phyloP scores from a whole-genome alignment of 2,113 vertebrate genomes.

The Tachysurus fulvidraco region DNA sequence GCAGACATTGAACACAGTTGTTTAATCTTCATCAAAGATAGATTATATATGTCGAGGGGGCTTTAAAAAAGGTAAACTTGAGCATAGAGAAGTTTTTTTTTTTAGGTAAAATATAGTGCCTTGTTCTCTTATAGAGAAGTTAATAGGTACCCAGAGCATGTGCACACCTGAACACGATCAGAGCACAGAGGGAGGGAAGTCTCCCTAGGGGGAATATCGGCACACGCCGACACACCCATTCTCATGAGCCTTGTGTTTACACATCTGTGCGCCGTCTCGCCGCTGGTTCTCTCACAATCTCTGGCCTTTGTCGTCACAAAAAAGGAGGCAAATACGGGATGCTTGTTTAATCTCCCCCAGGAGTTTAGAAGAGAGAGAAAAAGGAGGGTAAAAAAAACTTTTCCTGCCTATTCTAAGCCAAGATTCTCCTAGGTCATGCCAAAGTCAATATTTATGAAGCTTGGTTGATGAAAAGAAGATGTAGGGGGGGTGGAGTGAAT shows the following conservation, averaged over 20 bases:
- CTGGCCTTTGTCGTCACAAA: slow-evolving; percentile 39
- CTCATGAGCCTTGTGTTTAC: slow-evolving; percentile 37
- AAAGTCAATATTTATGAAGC: slow-evolving; percentile 48
- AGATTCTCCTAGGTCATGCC: slow-evolving; percentile 34
- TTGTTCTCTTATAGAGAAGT: background rate
- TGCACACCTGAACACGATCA: slow-evolving; percentile 42
- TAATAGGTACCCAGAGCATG: slow-evolving; percentile 27
- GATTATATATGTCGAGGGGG: slow-evolving; percentile 6
- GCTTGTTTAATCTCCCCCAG: slow-evolving; percentile 42
- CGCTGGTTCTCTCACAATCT: slow-evolving; percentile 34
- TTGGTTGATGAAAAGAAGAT: slow-evolving; percentile 42
- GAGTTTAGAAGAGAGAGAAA: slow-evolving; percentile 28
- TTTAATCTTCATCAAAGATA: slow-evolving; percentile 40
- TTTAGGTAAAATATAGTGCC: background rate
- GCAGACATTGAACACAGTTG: slow-evolving; percentile 20
- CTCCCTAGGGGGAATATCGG: slow-evolving; percentile 21
- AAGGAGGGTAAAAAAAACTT: background rate
- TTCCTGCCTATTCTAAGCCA: slow-evolving; percentile 36
- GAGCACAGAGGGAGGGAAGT: background rate
- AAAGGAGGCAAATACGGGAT: slow-evolving; percentile 43
- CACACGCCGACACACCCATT: slow-evolving; percentile 30
- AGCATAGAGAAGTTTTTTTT: slow-evolving; percentile 2
- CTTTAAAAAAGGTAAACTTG: background rate
- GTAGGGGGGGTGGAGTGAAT: slow-evolving; percentile 14
- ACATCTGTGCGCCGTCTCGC: slow-evolving; percentile 44